Conservation (phyloP, 2,888 invertebrate species). For the Orgyia antiqua region DNA sequence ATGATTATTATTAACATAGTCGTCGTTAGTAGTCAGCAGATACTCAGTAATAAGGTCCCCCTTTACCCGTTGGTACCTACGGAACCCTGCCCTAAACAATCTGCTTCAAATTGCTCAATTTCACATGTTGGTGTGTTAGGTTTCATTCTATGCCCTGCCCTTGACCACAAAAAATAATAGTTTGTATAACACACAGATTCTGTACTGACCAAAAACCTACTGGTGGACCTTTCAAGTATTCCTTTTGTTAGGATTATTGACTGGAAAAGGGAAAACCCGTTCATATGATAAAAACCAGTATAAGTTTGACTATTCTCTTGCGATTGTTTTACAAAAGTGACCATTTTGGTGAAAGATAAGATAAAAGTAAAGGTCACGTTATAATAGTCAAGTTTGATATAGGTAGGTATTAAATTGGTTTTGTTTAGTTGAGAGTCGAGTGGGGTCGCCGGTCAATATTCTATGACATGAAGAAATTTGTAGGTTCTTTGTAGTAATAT, state of each 20-base stretch:
- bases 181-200: conserved; percentile 31
- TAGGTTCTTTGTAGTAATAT: conserved; percentile 26
- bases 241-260: conserved; percentile 51
- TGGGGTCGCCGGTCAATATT: conserved; percentile 27
- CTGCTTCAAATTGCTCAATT: no score
- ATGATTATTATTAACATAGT: no score
- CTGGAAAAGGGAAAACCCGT: conserved; percentile 43
- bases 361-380: conserved; percentile 7
- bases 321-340: not conserved
- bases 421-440: conserved; percentile 26
- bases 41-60: no score
- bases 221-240: conserved; percentile 36
- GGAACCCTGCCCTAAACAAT: no score
- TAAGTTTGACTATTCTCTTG: conserved; percentile 8
- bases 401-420: conserved; percentile 22
- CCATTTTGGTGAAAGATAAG: conserved; percentile 7
- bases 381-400: conserved; percentile 13
- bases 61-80: no score
- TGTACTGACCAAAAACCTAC: conserved; percentile 26
- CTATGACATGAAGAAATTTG: conserved; percentile 28
- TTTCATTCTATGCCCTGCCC: no score
- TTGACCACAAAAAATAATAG: no score
- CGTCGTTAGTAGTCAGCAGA: no score
- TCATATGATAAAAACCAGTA: conserved; percentile 18
- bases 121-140: no score